phyloP scores from a whole-genome alignment of 2,888 invertebrate genomes.

The Norana najaformis region DNA sequence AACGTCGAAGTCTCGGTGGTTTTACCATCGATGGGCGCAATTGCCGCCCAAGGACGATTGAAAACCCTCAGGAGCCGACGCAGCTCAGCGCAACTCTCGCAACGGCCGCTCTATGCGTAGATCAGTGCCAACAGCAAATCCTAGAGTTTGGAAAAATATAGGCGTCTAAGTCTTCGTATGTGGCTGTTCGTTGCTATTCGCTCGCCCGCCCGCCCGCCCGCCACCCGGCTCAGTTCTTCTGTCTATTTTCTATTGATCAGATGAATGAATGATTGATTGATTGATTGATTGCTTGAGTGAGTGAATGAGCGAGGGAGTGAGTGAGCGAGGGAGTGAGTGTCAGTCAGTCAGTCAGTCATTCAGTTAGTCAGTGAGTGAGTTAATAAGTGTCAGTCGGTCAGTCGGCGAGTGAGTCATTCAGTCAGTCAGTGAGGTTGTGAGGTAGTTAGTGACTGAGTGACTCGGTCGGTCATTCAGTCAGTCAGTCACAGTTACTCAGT shows the following conservation, averaged over 20 bases:
- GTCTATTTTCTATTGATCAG: background rate
- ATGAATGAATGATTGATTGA: too few species aligned
- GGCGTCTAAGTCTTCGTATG: background rate
- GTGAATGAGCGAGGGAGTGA: too few species aligned
- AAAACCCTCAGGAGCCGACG: background rate
- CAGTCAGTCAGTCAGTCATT: background rate
- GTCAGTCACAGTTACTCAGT: too few species aligned
- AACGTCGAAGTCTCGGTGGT: background rate
- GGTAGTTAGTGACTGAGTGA: too few species aligned
- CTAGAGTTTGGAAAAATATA: background rate
- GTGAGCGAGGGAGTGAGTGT: too few species aligned
- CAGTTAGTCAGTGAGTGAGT: background rate
- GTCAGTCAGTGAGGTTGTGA: too few species aligned
- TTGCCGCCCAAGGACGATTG: conserved; percentile 5
- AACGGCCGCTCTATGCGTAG: background rate
- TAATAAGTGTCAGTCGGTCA: background rate
- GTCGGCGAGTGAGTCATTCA: too few species aligned
- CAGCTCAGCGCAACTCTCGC: background rate
- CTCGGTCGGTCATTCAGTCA: too few species aligned
- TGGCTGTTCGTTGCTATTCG: background rate
- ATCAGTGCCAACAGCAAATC: background rate
- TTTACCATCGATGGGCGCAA: background rate
- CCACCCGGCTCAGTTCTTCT: background rate
- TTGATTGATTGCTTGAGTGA: too few species aligned
- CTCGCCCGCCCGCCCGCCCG: background rate